These are phyloP conservation scores for Caloenas nicobarica DNA, from an alignment of 2,113 vertebrate species.

Conservation along the genomic window DNA sequence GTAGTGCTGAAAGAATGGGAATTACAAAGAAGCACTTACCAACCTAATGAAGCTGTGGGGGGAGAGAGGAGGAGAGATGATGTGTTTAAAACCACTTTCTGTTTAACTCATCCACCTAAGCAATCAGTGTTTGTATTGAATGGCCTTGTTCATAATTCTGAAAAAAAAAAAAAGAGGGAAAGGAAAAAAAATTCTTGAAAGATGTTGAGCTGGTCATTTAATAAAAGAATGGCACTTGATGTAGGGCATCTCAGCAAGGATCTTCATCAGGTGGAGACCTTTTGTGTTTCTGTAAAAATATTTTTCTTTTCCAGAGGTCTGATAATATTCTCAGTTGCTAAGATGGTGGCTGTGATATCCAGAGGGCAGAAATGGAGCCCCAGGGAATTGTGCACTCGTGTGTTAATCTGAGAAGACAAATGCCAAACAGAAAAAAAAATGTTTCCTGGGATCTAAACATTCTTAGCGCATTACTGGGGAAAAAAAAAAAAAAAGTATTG, in stretches of 20 bases:
- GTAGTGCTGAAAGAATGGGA: conserved; percentile 30
- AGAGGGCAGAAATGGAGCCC: neutral
- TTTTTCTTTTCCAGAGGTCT: neutral
- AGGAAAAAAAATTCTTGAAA: neutral
- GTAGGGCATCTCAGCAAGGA: neutral
- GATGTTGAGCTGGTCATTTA: neutral
- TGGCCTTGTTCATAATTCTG: neutral
- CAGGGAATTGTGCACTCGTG: neutral
- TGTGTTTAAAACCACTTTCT: neutral
- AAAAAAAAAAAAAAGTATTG: neutral
- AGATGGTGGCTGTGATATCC: neutral
- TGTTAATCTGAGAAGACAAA: neutral
- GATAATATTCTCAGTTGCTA: neutral
- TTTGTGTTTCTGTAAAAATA: neutral
- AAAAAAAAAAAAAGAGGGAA: neutral
- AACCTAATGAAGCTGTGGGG: conserved; percentile 1
- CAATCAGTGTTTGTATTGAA: neutral
- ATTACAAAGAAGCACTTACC: conserved; percentile 6
- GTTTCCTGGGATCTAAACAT: neutral
- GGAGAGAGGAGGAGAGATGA: neutral
- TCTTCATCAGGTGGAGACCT: neutral
- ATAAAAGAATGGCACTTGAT: neutral
- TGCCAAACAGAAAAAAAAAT: neutral
- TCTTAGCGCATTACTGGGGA: neutral
- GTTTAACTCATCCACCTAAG: neutral